Conservation (phyloP, 2,797 vertebrate species). For the Mastacembelus armatus region DNA sequence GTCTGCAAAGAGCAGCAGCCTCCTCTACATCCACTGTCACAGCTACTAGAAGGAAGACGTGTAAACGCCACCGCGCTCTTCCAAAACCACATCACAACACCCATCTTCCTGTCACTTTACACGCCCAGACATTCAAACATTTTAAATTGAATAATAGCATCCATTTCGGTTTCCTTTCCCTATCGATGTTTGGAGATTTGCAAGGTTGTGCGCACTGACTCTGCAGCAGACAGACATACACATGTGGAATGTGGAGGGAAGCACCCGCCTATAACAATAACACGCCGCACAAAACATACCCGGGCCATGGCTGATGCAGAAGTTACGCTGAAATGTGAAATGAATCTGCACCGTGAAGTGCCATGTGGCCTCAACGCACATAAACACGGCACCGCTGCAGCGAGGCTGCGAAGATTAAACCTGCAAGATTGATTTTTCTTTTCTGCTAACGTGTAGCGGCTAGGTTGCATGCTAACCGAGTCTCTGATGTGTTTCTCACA, state of each 20-base stretch:
- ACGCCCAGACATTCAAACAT: not conserved
- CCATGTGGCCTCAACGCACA: conserved; percentile 37
- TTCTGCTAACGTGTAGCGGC: conserved; percentile 18
- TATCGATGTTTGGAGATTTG: conserved; percentile 21
- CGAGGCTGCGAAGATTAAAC: conserved; percentile 42
- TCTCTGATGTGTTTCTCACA: not conserved
- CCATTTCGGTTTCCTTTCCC: conserved; percentile 2
- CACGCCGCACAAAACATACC: conserved; percentile 44
- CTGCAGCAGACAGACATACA: conserved; percentile 54
- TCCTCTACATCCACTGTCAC: conserved; percentile 45
- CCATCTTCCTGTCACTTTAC: not conserved
- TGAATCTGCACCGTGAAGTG: conserved; percentile 25
- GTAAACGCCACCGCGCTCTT: conserved; percentile 15
- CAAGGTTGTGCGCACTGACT: conserved; percentile 52
- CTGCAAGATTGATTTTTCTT: not conserved
- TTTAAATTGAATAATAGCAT: not conserved
- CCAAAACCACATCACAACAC: conserved; percentile 18
- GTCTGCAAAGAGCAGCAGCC: conserved; percentile 41
- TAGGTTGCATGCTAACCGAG: conserved; percentile 38
- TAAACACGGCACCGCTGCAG: conserved; percentile 35
- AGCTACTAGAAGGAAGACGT: conserved; percentile 28
- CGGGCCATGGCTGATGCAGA: conserved; percentile 17
- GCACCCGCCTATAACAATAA: conserved; percentile 66
- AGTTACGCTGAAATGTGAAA: conserved; percentile 47
- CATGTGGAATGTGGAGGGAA: conserved; percentile 73